A percentile compares a stretch with the other conserved stretches of the same genome.
Conservation (phyloP, 2,113 vertebrate species). For the Anhinga rufa region DNA sequence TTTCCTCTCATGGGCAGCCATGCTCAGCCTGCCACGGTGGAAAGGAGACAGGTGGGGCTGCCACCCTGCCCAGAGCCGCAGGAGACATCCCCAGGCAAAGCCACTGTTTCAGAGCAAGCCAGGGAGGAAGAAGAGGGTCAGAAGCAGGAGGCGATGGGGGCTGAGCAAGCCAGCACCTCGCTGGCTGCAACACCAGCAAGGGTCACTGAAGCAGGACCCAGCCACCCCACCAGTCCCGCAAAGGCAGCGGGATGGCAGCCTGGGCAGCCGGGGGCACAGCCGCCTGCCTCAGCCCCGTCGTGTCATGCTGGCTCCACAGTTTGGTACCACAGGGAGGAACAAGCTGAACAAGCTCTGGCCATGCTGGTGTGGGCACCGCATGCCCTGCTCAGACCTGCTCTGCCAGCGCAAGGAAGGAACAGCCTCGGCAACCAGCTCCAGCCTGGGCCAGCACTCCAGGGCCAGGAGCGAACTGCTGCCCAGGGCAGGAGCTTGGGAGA, state of each 20-base stretch:
- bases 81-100: not conserved
- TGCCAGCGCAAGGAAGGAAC: not conserved
- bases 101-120: not conserved
- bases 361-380: fast-evolving
- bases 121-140: not conserved
- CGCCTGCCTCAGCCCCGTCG: not conserved
- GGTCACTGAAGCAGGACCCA: not conserved
- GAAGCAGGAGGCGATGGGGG: not conserved
- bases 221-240: not conserved
- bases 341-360: not conserved
- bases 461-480: not conserved
- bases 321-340: fast-evolving
- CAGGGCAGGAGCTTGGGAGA: not conserved
- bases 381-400: not conserved
- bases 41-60: not conserved
- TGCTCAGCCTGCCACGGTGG: not conserved
- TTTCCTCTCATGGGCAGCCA: not conserved
- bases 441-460: not conserved
- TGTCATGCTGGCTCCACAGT: fast-evolving
- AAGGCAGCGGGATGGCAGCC: not conserved
- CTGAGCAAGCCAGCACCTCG: not conserved
- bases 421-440: not conserved
- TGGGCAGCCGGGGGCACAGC: not conserved
- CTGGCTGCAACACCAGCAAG: not conserved
- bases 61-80: no score